Evolutionary conservation across 2,113 vertebrate species (phyloP), one percentile per base, ranked within the genome.

Genomic region (Triplophysa tibetana): DNA sequence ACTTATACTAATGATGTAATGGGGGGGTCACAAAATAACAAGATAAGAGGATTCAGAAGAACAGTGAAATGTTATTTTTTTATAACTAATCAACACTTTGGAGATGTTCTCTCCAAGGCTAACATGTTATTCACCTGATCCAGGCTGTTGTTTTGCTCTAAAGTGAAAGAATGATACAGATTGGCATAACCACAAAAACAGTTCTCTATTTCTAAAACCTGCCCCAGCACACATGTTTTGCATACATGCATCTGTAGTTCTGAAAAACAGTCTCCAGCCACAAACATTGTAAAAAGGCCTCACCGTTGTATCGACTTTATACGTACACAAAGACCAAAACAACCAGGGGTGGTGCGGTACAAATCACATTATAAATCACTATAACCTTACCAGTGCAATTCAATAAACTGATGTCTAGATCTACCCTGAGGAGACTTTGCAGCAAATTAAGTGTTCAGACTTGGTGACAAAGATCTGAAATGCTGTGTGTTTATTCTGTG

Each of bases 111-210:
- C 33, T 33, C 33, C 33, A 33, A 14, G 45, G 50, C 68, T 24
- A 33, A 54, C 7, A 3, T 70, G 17, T 72, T 38, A 38, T 58
- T 29, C 69, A 58, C 26, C 29, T 21, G 29, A 56, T 24, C 1
- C 17, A 33, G 26, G 5, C 1, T 72, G 26, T 52, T 52, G 14
- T 4, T 38, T 56, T 72, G 38, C 10, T 67, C 38, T 70, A 12
- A 70, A 52, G 50, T 74, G 52, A 52, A 66, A 67, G 50, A 29
- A 16, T 75, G 52, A 29, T 14, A 19, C 43, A 68, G 45, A 82
- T 38, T 73, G 73, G 75, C 75, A 78, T 66, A 63, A 78, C 48
- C 45, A 77, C 70, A 61, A 70, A 77, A 52, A 52, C 50, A 52
- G 50, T 45, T 33, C 41, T 43, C 8, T 24, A 17, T 41, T 16